phyloP scores from a whole-genome alignment of 2,797 vertebrate genomes.

The Clarias laeviceps region DNA sequence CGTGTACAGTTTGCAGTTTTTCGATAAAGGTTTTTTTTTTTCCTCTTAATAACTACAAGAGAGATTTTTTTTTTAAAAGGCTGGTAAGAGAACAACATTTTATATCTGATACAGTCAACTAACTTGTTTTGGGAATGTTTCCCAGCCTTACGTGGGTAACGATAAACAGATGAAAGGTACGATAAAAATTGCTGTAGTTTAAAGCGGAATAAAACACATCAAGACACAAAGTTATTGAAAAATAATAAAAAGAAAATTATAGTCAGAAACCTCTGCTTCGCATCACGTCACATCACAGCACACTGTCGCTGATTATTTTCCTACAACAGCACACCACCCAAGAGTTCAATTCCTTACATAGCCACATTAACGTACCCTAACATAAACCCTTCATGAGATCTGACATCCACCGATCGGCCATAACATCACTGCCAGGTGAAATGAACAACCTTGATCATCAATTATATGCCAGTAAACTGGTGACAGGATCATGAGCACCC shows the following conservation, averaged over 20 bases:
- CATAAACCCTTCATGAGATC: not conserved
- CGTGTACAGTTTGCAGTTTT: not conserved
- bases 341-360: not conserved
- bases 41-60: not conserved
- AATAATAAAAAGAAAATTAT: too few relatives aligned
- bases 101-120: not conserved
- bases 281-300: too few relatives aligned
- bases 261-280: too few relatives aligned
- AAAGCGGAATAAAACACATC: not conserved
- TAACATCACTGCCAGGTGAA: too few relatives aligned
- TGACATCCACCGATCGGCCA: too few relatives aligned
- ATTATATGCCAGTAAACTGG: too few relatives aligned
- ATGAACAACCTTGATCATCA: too few relatives aligned
- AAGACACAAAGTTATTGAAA: not conserved
- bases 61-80: not conserved
- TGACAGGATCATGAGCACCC: too few relatives aligned
- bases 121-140: not conserved
- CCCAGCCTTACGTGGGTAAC: not conserved
- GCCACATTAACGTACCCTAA: not conserved
- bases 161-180: not conserved
- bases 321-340: too few relatives aligned
- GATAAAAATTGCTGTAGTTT: not conserved
- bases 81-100: not conserved
- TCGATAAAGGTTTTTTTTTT: not conserved
- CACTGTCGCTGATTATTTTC: not conserved